Conservation (phyloP, 1,140 invertebrate species). For the Drosophila littoralis region DNA sequence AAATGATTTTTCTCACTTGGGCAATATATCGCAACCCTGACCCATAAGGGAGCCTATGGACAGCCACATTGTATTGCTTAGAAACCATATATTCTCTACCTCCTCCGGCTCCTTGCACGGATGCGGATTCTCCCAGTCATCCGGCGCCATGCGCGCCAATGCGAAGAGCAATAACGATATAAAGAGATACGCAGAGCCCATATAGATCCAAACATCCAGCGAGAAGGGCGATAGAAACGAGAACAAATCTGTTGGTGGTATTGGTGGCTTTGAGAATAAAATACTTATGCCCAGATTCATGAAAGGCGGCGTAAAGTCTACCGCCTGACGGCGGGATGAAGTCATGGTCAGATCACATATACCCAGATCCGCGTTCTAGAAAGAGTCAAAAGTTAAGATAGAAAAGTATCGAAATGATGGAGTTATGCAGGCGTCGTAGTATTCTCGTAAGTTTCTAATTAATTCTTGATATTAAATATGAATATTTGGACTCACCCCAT, state of each 20-base stretch:
- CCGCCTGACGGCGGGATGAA: slow-evolving; percentile 91
- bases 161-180: slow-evolving; percentile 94
- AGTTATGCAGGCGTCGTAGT: too few species aligned
- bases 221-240: slow-evolving; percentile 95
- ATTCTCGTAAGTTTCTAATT: too few species aligned
- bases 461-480: not conserved
- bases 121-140: slow-evolving; percentile 95
- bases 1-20: slow-evolving; percentile 83
- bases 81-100: slow-evolving; percentile 91
- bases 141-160: slow-evolving; percentile 89
- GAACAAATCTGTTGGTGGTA: slow-evolving; percentile 90
- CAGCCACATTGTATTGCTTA: slow-evolving; percentile 92
- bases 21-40: slow-evolving; percentile 92
- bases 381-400: not conserved
- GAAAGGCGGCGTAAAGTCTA: slow-evolving; percentile 95
- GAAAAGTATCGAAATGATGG: too few species aligned
- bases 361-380: slow-evolving; percentile 94
- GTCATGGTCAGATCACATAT: slow-evolving; percentile 97
- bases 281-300: slow-evolving; percentile 95
- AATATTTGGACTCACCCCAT: slow-evolving; percentile 87
- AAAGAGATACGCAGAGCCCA: slow-evolving; percentile 93
- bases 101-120: slow-evolving; percentile 93
- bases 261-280: slow-evolving; percentile 89
- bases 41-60: slow-evolving; percentile 92
- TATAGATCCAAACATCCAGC: slow-evolving; percentile 96